Evolutionary conservation across 2,797 vertebrate species (phyloP), one percentile per base, ranked within the genome.

Genomic region (Syngnathus rostellatus): DNA sequence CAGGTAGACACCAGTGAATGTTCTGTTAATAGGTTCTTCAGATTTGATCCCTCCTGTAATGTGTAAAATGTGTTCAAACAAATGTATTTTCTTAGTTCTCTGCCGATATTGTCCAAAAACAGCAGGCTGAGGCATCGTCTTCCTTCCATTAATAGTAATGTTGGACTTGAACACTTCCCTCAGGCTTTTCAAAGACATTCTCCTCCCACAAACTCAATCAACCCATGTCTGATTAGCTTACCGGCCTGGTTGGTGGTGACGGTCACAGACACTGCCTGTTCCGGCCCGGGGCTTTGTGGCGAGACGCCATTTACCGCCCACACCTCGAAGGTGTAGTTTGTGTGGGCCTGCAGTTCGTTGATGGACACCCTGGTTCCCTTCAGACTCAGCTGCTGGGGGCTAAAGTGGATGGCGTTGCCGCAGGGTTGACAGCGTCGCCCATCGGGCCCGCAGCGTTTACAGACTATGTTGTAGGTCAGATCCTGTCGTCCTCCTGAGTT

Each of bases 201-300:
- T 37, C 10, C 41, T 31, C 60, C 60, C 39, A 62, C 60, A 68
- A 69, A 17, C 25, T 57, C 31, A 38, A 12, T 62, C 16, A 38
- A 11, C 12, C n/a, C 14, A 12, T 3, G 53, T 64, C 25, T 53
- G 37, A 5, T 16, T 1, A 2, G 71, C 88, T 88, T 84, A 99
- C 97, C 96, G 17, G 97, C 97, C 90, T 98, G 96, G 87, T 99
- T 99, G 71, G 95, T 98, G 57, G 96, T 97, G 78, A 99, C 94
- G 0, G 94, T 97, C 77, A 98, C 95, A 0, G 95, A 98, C 50
- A 95, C 95, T 0, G 95, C 93, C 74, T 98, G 96, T 58, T 98
- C 95, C 0, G 91, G 92, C 61, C 91, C 93, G 0, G 96, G 95
- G 71, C 93, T 97, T 66, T 95, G 94, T 66, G 89, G 93, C 73